Evolutionary conservation across 2,888 invertebrate genomes (phyloP).

Genomic region (Parnassius mnemosyne): DNA sequence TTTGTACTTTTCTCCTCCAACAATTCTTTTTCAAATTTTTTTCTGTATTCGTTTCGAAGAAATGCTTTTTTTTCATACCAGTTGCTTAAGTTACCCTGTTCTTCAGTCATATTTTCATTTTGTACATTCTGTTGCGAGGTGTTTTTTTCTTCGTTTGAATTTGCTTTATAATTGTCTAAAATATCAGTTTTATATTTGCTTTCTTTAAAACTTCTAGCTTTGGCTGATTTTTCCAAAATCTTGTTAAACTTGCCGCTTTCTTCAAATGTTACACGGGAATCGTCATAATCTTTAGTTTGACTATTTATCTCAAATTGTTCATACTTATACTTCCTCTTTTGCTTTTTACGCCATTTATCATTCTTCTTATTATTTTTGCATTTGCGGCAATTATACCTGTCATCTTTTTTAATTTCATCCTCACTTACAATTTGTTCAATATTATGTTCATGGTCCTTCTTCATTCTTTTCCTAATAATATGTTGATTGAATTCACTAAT

Average conservation of each 20-base stretch:
- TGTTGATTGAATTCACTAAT: slow-evolving; percentile 39
- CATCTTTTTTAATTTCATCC: slow-evolving; percentile 63
- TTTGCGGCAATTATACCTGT: slow-evolving; percentile 58
- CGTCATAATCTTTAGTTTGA: slow-evolving; percentile 65
- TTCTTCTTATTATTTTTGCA: slow-evolving; percentile 61
- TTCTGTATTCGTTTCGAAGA: slow-evolving; percentile 61
- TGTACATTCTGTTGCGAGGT: slow-evolving; percentile 14
- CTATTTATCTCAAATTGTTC: slow-evolving; percentile 74
- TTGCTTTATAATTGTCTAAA: slow-evolving; percentile 40
- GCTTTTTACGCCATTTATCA: slow-evolving; percentile 63
- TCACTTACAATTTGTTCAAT: slow-evolving; percentile 50
- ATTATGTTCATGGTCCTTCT: slow-evolving; percentile 63
- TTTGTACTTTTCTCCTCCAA: slow-evolving; percentile 57
- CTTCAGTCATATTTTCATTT: slow-evolving; percentile 21
- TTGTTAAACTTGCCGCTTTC: slow-evolving; percentile 43
- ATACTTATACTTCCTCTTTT: slow-evolving; percentile 67
- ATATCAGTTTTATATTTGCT: slow-evolving; percentile 36
- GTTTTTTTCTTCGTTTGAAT: slow-evolving; percentile 31
- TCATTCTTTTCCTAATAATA: slow-evolving; percentile 53
- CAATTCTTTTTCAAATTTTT: slow-evolving; percentile 57
- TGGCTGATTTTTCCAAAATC: slow-evolving; percentile 40
- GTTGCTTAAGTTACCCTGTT: slow-evolving; percentile 25
- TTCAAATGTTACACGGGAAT: slow-evolving; percentile 50
- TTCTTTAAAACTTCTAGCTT: slow-evolving; percentile 30
- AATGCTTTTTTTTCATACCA: slow-evolving; percentile 67